Evolutionary conservation across 1,140 invertebrate species (phyloP).

Genomic region (Bathynomus jamesi): DNA sequence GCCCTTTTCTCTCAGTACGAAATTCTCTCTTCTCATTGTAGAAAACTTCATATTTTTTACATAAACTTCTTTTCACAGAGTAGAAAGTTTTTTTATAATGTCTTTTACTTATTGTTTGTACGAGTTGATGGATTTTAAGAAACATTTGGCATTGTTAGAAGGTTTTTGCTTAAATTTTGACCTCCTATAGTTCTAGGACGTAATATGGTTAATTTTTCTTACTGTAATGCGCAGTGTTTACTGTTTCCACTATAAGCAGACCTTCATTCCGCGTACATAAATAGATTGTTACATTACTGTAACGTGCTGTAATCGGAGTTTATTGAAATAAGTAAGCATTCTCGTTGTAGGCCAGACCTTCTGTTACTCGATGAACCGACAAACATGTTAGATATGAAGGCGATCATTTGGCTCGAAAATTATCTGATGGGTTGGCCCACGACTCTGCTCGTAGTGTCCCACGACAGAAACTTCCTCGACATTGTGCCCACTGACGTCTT

Average conservation of each 20-base stretch:
- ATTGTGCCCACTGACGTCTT: slow-evolving; percentile 99
- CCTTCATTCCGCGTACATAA: no score
- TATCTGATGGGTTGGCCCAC: slow-evolving; percentile 98
- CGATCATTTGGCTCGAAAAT: slow-evolving; percentile 97
- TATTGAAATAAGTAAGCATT: no score
- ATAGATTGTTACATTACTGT: no score
- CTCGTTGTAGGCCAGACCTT: slow-evolving; percentile 80
- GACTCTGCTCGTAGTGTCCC: slow-evolving; percentile 92
- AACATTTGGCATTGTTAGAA: no score
- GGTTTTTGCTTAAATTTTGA: no score
- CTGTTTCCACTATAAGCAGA: no score
- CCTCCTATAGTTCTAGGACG: no score
- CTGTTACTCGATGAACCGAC: slow-evolving; percentile 93
- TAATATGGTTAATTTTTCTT: no score
- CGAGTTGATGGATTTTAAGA: no score
- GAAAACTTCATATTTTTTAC: slow-evolving; percentile 48
- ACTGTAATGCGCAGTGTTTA: no score
- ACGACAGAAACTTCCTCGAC: slow-evolving; percentile 98
- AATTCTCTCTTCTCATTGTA: slow-evolving; percentile 30
- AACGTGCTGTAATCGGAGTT: no score
- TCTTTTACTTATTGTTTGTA: no score
- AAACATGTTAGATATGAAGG: slow-evolving; percentile 54
- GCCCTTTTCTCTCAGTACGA: slow-evolving; percentile 57
- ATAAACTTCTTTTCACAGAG: background rate
- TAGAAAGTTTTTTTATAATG: background rate